These are phyloP conservation scores for Exocentrus adspersus DNA, from an alignment of 2,888 invertebrate genomes.

Conservation along the genomic window DNA sequence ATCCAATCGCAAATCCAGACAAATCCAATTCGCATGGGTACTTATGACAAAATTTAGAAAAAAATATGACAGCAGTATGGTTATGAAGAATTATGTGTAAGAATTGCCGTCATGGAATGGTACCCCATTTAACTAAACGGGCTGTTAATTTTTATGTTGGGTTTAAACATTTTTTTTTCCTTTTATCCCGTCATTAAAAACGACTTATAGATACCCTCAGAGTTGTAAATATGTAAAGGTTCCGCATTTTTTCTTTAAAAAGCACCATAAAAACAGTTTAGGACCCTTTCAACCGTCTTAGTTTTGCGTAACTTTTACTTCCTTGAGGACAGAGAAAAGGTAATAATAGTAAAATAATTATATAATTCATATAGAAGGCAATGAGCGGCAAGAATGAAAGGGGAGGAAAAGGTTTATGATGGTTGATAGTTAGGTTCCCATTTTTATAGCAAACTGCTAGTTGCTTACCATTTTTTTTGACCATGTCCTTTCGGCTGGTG, in stretches of 20 bases:
- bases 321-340: background rate
- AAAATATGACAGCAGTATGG: too few species aligned
- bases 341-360: constrained; percentile 3
- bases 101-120: too few species aligned
- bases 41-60: too few species aligned
- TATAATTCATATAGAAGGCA: background rate
- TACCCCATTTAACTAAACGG: background rate
- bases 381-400: background rate
- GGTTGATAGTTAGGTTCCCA: background rate
- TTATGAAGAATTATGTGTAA: too few species aligned
- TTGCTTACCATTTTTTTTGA: background rate
- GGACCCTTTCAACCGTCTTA: constrained; percentile 23
- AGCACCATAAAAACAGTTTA: too few species aligned
- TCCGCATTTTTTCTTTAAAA: background rate
- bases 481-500: too few species aligned
- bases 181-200: constrained; percentile 11
- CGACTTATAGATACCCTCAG: background rate
- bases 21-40: too few species aligned
- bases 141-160: background rate
- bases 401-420: constrained; percentile 2
- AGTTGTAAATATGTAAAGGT: constrained; percentile 17
- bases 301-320: constrained; percentile 7
- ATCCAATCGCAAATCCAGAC: too few species aligned
- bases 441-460: background rate
- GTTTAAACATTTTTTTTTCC: constrained; percentile 5